Conservation (phyloP, 2,113 vertebrate genomes). For the Petromus typicus region DNA sequence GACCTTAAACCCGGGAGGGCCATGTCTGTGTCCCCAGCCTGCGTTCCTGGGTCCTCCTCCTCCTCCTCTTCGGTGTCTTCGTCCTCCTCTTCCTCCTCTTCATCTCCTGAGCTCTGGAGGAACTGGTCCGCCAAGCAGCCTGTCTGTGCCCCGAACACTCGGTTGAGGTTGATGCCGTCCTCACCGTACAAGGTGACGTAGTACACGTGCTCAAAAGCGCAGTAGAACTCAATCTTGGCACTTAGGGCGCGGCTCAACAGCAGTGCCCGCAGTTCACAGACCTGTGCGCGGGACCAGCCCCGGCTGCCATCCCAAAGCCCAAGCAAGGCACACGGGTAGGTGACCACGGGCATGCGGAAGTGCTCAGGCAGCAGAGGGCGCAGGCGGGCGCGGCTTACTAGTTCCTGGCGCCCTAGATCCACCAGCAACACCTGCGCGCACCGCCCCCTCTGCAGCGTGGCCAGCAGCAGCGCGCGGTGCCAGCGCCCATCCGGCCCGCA, state of each 20-base stretch:
- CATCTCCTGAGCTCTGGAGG: slow-evolving; percentile 51
- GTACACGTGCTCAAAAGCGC: slow-evolving; percentile 92
- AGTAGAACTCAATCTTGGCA: slow-evolving; percentile 93
- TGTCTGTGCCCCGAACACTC: slow-evolving; percentile 87
- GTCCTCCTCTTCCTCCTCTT: slow-evolving; percentile 43
- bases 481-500: slow-evolving; percentile 91
- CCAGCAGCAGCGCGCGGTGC: slow-evolving; percentile 93
- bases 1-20: slow-evolving; percentile 34
- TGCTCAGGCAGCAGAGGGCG: slow-evolving; percentile 89
- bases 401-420: slow-evolving; percentile 93
- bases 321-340: slow-evolving; percentile 92
- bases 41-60: background rate
- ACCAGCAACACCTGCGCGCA: slow-evolving; percentile 92
- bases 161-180: slow-evolving; percentile 90
- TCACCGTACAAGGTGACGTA: slow-evolving; percentile 92
- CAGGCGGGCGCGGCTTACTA: slow-evolving; percentile 88
- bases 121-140: slow-evolving; percentile 78
- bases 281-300: slow-evolving; percentile 90
- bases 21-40: rapidly evolving
- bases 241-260: slow-evolving; percentile 89
- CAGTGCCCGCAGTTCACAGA: slow-evolving; percentile 87
- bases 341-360: slow-evolving; percentile 95
- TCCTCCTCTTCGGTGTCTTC: slow-evolving; percentile 36
- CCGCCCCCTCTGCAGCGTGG: slow-evolving; percentile 84
- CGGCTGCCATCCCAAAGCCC: slow-evolving; percentile 89